phyloP scores from a whole-genome alignment of 2,888 invertebrate genomes.

The Eupsilia transversa region DNA sequence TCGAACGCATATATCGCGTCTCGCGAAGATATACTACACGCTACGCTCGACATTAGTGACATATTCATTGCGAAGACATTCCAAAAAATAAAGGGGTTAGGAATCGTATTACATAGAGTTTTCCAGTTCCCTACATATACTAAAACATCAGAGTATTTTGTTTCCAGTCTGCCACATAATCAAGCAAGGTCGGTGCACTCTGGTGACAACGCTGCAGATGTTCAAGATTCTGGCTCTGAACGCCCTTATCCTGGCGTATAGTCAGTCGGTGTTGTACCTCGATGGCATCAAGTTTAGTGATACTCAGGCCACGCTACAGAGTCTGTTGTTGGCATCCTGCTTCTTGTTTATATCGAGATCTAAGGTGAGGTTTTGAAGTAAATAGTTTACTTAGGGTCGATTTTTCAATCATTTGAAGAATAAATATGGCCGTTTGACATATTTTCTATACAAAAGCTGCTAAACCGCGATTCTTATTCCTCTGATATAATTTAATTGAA shows the following conservation, averaged over 20 bases:
- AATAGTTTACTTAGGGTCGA: background rate
- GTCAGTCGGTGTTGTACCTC: conserved; percentile 99
- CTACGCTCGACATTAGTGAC: no score
- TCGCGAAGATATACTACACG: background rate
- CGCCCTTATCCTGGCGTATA: conserved; percentile 99
- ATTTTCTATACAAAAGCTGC: background rate
- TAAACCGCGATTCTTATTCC: background rate
- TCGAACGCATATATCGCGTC: background rate
- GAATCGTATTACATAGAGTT: background rate
- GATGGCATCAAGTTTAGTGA: conserved; percentile 99
- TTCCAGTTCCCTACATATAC: background rate
- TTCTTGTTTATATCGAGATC: conserved; percentile 99
- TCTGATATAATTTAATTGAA: background rate
- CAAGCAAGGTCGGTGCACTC: conserved; percentile 99
- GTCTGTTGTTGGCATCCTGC: conserved; percentile 98
- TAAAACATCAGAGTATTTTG: background rate
- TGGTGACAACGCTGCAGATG: conserved; percentile 99
- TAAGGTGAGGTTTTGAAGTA: conserved; percentile 92
- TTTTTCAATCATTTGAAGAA: background rate
- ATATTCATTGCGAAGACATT: background rate
- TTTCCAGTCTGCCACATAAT: conserved; percentile 98
- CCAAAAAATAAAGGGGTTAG: background rate
- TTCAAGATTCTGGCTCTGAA: conserved; percentile 99
- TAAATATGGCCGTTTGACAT: background rate
- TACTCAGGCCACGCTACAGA: conserved; percentile 99